Percentiles rank a stretch among this genome's conserved stretches.
These are phyloP conservation scores for Columba guinea DNA, from an alignment of 2,797 vertebrate genomes.

Conservation along the genomic window DNA sequence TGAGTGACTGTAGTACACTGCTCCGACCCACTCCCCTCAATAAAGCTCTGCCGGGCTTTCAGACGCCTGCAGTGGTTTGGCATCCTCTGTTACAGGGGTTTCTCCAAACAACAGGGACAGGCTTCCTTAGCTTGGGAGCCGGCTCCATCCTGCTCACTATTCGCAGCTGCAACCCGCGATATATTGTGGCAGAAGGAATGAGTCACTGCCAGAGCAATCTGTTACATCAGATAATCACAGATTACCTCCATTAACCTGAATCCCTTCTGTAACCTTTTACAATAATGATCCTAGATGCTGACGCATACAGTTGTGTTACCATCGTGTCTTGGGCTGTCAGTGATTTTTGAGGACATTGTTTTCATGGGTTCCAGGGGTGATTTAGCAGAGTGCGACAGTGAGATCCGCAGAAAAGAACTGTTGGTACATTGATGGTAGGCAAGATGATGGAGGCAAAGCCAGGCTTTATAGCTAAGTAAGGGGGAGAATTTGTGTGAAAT, in stretches of 20 bases:
- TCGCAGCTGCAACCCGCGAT: constrained; percentile 42
- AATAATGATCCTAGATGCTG: constrained; percentile 44
- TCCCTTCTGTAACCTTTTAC: constrained; percentile 55
- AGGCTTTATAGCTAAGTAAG: not conserved
- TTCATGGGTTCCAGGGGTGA: not conserved
- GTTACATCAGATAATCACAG: constrained; percentile 56
- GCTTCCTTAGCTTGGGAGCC: not conserved
- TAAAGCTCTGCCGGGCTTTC: not conserved
- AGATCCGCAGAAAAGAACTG: not conserved
- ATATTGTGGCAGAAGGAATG: constrained; percentile 44
- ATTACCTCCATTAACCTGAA: constrained; percentile 65
- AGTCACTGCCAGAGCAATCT: constrained; percentile 57
- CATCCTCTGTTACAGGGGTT: not conserved
- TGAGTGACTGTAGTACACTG: not conserved
- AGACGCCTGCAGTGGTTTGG: not conserved
- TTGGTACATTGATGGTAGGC: not conserved
- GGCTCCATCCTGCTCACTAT: not conserved
- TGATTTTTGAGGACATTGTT: not conserved
- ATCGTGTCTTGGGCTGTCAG: not conserved
- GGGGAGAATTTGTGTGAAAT: not conserved
- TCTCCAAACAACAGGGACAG: not conserved
- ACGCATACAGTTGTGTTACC: not conserved
- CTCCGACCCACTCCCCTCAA: not conserved
- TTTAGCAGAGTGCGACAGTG: not conserved
- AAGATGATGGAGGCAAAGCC: not conserved